phyloP scores from a whole-genome alignment of 2,113 vertebrate species.

The Oreochromis niloticus region DNA sequence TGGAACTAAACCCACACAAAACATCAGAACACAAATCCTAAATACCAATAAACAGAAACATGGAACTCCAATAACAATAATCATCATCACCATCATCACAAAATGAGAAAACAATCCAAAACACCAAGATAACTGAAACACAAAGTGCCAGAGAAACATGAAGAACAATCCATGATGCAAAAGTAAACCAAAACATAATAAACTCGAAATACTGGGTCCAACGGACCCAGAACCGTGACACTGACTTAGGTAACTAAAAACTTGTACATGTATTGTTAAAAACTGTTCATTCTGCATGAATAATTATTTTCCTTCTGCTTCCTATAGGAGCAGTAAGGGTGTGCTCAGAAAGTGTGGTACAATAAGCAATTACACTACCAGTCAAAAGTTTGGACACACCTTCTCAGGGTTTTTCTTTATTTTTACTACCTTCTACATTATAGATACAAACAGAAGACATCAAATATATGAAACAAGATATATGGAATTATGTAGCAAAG shows the following conservation, averaged over 20 bases:
- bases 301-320: not conserved
- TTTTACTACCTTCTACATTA: not conserved
- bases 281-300: not conserved
- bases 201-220: too few species aligned
- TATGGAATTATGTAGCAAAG: not conserved
- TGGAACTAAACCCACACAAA: too few species aligned
- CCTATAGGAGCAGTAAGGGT: not conserved
- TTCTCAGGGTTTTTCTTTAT: not conserved
- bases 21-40: too few species aligned
- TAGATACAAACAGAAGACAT: not conserved
- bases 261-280: not conserved
- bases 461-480: not conserved
- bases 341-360: not conserved
- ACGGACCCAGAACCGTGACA: too few species aligned
- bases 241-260: not conserved
- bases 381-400: accelerated
- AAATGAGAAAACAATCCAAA: too few species aligned
- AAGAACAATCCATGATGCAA: too few species aligned
- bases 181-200: too few species aligned
- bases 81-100: too few species aligned
- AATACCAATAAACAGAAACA: too few species aligned
- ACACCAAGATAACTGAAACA: too few species aligned
- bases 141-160: too few species aligned
- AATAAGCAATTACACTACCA: not conserved
- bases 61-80: too few species aligned